A percentile compares a stretch with the other conserved stretches of the same genome.
Evolutionary conservation across 2,113 vertebrate species (phyloP).

Genomic region (Jacana jacana): DNA sequence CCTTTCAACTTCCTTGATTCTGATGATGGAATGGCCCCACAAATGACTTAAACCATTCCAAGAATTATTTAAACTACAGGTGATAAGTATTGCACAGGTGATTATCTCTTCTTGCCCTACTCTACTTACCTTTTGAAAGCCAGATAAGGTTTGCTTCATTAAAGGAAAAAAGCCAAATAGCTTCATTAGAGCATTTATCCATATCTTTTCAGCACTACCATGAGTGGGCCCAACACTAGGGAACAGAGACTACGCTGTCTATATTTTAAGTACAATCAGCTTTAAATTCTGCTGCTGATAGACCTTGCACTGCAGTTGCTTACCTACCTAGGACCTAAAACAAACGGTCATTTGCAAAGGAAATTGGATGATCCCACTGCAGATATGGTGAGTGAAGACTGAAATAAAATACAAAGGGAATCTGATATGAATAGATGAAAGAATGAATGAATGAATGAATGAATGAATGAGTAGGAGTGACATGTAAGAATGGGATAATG

Average conservation of each 20-base stretch:
- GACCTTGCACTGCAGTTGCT: not conserved
- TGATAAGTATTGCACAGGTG: not conserved
- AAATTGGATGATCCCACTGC: not conserved
- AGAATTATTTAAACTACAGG: not conserved
- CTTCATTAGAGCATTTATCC: not conserved
- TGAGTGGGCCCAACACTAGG: not conserved
- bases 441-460: not conserved
- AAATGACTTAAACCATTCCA: not conserved
- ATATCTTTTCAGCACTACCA: not conserved
- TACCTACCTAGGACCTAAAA: not conserved
- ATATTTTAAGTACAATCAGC: not conserved
- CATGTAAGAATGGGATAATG: not conserved
- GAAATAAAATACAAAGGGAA: not conserved
- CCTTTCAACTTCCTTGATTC: not conserved
- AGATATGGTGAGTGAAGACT: not conserved
- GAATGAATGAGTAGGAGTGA: not conserved
- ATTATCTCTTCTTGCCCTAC: not conserved
- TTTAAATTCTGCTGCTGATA: not conserved
- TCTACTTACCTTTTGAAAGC: not conserved
- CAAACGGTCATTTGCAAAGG: not conserved
- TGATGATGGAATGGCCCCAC: not conserved
- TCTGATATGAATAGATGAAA: not conserved
- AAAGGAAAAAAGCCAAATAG: not conserved
- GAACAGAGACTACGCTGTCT: not conserved
- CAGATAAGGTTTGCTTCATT: not conserved